Evolutionary conservation across 2,797 vertebrate species (phyloP).

Genomic region (Poeciliopsis turneri): DNA sequence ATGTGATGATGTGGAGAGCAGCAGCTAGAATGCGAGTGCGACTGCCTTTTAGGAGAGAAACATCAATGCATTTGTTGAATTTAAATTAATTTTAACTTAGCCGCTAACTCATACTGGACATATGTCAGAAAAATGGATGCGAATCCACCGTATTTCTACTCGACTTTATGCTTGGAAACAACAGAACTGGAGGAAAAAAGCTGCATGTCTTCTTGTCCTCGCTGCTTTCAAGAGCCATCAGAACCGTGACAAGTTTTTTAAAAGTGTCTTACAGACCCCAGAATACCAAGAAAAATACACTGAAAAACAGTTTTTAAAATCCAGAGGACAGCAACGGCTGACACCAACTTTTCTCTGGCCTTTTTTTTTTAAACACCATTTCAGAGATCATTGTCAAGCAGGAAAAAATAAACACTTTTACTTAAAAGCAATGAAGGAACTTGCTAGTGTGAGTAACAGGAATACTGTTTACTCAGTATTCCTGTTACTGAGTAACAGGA

Average conservation of each 20-base stretch:
- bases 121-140: background rate
- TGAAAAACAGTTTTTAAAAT: background rate
- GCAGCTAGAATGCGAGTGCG: background rate
- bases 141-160: background rate
- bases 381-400: background rate
- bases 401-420: background rate
- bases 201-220: background rate
- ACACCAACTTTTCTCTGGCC: background rate
- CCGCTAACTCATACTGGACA: background rate
- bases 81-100: background rate
- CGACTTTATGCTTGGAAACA: background rate
- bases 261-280: background rate
- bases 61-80: conserved; percentile 5
- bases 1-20: background rate
- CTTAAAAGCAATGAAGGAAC: background rate
- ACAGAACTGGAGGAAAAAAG: background rate
- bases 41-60: background rate
- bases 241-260: background rate
- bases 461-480: no score
- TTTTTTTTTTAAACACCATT: background rate
- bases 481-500: no score
- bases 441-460: background rate
- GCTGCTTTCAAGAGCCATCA: background rate
- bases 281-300: background rate
- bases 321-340: background rate